Base-by-base conservation (phyloP, 35 echinoderm and acorn worm species). In the Apostichopus californicus region DNA sequence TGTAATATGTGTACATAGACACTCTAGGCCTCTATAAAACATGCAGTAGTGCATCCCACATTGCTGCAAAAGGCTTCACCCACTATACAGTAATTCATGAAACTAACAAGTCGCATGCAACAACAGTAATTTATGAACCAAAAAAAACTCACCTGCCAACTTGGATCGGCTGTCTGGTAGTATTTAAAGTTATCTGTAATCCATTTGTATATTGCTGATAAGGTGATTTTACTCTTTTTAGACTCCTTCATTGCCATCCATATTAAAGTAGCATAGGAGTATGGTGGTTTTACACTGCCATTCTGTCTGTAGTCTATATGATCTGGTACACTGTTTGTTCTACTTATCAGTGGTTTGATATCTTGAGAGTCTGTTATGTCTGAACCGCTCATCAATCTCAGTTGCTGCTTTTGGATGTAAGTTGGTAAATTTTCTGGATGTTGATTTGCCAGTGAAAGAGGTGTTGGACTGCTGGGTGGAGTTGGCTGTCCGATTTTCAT, bases 191-290 rank as follows among this genome's bases (percentile, higher is more conserved):
- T 99, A 6, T 99, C 95, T 22, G 93, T 96, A 13, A 99, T 99
- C 97, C 97, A 99, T 77, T 99, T 99, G 59, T 99, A 99, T 83
- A 99, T 99, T 46, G 97, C 93, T 54, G 97, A 96, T 54, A 99
- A 90, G 70, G 97, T 99, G 88, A 99, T 99, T 92, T 99, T 99
- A 70, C 94, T 96, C 70, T 94, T 99, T 87, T 99, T 99, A 1
- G 97, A 94, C n/a, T 94, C 95, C 56, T 99, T 99, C 97, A 99
- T 99, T 34, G 97, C 97, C 97, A 99, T 99, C 93, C 97, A 99
- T 88, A 99, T 99, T 28, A 99, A 81, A 4, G 97, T 99, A 1
- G 97, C 95, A 80, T 99, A 99, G 9, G 95, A 96, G 83, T 96
- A 99, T 0, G 97, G 97, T 9, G 97, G 97, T 85, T 99, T 99